A percentile compares a stretch with the other conserved stretches of the same genome.
Conservation (phyloP, 1,140 invertebrate species). For the Asobara japonica region DNA sequence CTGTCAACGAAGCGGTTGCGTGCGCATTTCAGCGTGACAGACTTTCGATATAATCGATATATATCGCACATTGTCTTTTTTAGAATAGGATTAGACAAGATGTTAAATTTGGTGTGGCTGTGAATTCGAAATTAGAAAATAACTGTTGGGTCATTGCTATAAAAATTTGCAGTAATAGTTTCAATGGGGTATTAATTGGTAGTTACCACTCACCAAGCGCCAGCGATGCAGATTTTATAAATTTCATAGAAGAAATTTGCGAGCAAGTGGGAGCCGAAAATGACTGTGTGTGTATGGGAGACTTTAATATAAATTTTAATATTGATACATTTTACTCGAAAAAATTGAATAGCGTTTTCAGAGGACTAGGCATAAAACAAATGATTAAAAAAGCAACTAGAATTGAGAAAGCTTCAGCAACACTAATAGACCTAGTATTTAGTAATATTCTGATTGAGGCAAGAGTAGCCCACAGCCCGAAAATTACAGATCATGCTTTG, state of each 20-base stretch:
- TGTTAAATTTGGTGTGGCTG: background rate
- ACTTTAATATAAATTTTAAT: background rate
- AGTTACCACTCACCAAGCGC: background rate
- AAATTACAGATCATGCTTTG: conserved; percentile 25
- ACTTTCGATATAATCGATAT: too few species aligned
- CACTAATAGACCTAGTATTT: conserved; percentile 10
- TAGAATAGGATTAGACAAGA: conserved; percentile 1
- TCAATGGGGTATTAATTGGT: background rate
- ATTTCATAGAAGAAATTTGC: background rate
- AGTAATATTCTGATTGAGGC: background rate
- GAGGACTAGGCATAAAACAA: background rate
- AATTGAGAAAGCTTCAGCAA: background rate
- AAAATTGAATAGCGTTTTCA: background rate
- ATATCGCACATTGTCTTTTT: too few species aligned
- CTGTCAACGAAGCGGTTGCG: too few species aligned
- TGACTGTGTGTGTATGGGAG: background rate
- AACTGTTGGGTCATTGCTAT: background rate
- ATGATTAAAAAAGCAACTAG: conserved; percentile 1
- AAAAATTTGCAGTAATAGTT: background rate
- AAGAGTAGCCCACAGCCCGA: background rate
- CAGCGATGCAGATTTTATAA: background rate
- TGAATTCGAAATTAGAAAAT: background rate
- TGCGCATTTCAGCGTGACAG: too few species aligned
- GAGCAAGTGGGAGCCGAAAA: background rate
- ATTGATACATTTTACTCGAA: background rate